Evolutionary conservation across 37 sponge, comb jelly and placozoan genomes (phyloP), one percentile per base, ranked within the genome.

Genomic region (Hormiphora californensis): DNA sequence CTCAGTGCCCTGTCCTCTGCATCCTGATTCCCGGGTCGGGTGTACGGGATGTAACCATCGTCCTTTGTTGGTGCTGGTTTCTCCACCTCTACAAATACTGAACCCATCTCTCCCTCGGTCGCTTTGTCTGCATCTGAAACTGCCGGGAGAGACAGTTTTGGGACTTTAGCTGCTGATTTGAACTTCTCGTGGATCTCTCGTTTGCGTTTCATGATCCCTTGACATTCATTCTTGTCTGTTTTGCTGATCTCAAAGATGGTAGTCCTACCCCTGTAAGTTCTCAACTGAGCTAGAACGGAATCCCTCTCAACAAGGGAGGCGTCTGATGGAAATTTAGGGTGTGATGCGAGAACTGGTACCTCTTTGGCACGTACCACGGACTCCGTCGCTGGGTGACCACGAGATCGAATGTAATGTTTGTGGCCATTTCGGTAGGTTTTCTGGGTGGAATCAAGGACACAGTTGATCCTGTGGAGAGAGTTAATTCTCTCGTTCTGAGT

Each of bases 351-450:
- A 15, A 25, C 11, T 0, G 46, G 85, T 15, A 95, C 63, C 19
- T 95, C 88, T 68, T 95, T 95, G 0, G 91, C 86, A 34, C 96
- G 19, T 35, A 46, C 85, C 11, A 93, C 81, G 12, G 92, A 90
- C 35, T 92, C 94, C 9, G 90, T 62, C 0, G 96, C 87, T 25
- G 96, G 90, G 33, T 54, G 86, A 31, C 88, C 38, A 0, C 91
- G 59, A 0, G 93, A 95, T 54, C 87, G 55, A 17, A 88, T 51
- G 63, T 95, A 95, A 85, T 95, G 93, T 33, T 91, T 93, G 54
- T 90, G 86, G 22, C 90, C 93, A 87, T 95, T 95, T 11, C 86
- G 4, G 25, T 46, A 73, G 1, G 44, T 40, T 46, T 73, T 73
- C 35, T 43, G 43, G n/a, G 81, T 25, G n/a, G 81, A n/a, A 73